Conservation (phyloP, 2,113 vertebrate genomes). For the Nothoprocta perdicaria region DNA sequence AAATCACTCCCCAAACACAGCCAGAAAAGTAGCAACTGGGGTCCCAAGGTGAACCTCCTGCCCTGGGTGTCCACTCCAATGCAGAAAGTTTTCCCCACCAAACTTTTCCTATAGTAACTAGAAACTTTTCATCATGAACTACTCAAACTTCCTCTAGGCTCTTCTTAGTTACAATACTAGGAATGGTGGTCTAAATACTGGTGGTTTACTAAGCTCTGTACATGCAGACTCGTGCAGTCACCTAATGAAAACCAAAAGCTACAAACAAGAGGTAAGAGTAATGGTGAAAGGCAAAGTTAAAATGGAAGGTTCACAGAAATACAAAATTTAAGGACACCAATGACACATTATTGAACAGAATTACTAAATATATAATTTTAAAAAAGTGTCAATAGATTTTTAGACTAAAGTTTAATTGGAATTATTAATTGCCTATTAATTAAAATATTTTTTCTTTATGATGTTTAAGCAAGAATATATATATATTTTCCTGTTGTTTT, state of each 20-base stretch:
- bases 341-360: not conserved
- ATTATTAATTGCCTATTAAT: not conserved
- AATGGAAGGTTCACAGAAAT: not conserved
- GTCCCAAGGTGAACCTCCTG: not conserved
- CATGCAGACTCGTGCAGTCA: not conserved
- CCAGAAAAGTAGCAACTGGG: not conserved
- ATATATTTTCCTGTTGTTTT: not conserved
- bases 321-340: not conserved
- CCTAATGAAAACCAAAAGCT: not conserved
- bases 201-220: not conserved
- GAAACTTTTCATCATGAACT: not conserved
- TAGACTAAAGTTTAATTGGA: not conserved
- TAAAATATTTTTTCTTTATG: not conserved
- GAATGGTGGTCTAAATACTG: not conserved
- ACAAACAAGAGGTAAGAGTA: not conserved
- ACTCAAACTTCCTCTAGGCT: not conserved
- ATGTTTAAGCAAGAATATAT: not conserved
- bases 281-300: not conserved
- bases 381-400: not conserved
- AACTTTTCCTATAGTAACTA: not conserved
- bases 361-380: not conserved
- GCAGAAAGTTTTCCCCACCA: not conserved
- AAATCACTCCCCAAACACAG: not conserved
- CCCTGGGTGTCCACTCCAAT: not conserved
- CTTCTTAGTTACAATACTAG: rapidly evolving